Conservation (phyloP, 2,888 invertebrate genomes). For the Periphyllus acericola region DNA sequence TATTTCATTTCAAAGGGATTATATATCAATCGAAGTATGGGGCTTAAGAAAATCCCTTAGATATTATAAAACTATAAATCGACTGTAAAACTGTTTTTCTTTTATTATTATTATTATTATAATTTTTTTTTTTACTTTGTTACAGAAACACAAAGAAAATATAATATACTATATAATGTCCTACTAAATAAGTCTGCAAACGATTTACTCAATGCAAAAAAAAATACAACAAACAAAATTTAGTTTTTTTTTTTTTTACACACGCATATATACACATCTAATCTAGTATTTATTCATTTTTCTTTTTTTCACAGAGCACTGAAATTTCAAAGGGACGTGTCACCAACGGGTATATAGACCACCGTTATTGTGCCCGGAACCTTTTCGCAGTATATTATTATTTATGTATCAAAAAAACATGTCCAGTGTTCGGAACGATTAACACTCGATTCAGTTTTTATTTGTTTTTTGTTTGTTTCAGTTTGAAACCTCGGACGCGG, state of each 20-base stretch:
- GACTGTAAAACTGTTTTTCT: not conserved
- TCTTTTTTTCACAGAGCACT: not conserved
- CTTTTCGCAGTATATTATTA: slow-evolving; percentile 1
- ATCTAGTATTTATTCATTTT: not conserved
- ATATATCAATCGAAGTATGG: not conserved
- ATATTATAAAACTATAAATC: not conserved
- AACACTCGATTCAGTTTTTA: not conserved
- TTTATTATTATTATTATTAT: not conserved
- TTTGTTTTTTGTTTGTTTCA: not conserved
- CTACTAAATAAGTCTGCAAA: not conserved
- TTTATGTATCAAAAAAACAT: slow-evolving; percentile 8
- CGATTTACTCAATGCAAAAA: not conserved
- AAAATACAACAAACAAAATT: not conserved
- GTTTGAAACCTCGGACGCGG: not conserved
- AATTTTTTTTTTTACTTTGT: not conserved
- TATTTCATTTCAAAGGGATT: too few relatives aligned
- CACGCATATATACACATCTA: not conserved
- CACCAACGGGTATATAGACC: not conserved
- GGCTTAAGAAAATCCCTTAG: not conserved
- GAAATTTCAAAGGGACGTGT: slow-evolving; percentile 29
- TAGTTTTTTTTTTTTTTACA: not conserved
- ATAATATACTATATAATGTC: not conserved
- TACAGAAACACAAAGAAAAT: not conserved
- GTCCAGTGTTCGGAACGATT: not conserved
- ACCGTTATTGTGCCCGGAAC: not conserved